Percentiles rank a stretch among this genome's conserved stretches.
Conservation (phyloP, 1,140 invertebrate species). For the Batillaria attramentaria region DNA sequence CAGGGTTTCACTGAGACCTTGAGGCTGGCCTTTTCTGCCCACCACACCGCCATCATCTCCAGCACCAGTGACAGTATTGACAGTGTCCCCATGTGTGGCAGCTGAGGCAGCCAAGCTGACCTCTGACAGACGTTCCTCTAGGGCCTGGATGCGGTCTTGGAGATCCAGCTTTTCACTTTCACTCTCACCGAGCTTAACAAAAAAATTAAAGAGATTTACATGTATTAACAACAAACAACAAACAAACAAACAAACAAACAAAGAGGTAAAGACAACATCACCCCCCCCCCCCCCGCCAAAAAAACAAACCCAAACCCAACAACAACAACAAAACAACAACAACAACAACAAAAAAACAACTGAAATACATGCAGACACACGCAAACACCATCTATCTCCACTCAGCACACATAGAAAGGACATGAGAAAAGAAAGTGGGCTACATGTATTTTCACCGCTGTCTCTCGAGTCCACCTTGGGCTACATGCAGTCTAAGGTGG, state of each 20-base stretch:
- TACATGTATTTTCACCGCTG: not conserved
- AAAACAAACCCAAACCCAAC: not conserved
- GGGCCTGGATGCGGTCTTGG: slow-evolving; percentile 41
- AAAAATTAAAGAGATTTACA: not conserved
- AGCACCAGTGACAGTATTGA: not conserved
- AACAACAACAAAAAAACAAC: not conserved
- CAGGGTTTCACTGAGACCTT: slow-evolving; percentile 35
- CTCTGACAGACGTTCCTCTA: slow-evolving; percentile 41
- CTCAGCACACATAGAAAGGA: not conserved
- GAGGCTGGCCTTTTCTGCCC: not conserved
- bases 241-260: not conserved
- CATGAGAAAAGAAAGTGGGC: not conserved
- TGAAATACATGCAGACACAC: not conserved
- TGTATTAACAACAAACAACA: not conserved
- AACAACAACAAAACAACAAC: not conserved
- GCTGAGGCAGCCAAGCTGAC: not conserved
- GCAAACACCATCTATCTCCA: too few relatives aligned
- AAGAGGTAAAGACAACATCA: not conserved
- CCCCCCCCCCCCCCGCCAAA: too few relatives aligned
- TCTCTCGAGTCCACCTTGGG: too few relatives aligned
- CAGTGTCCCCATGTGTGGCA: not conserved
- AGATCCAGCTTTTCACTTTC: slow-evolving; percentile 52
- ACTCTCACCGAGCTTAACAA: slow-evolving; percentile 46
- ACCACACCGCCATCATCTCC: not conserved
- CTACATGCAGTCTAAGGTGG: too few relatives aligned